Base-by-base conservation (phyloP, 2,888 invertebrate species). In the Heliconius aoede region DNA sequence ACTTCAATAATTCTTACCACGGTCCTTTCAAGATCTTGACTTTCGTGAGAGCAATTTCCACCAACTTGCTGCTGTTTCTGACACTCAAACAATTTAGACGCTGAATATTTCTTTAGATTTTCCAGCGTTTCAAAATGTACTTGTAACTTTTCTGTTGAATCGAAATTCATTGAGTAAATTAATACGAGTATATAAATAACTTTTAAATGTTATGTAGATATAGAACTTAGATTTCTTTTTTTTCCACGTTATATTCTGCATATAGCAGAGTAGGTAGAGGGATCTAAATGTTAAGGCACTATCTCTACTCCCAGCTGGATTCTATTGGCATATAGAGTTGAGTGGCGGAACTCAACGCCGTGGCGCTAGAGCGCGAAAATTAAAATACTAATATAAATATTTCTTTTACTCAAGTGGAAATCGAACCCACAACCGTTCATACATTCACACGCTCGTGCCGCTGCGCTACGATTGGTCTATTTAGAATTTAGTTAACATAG, bases 61-160 rank as follows among this genome's bases (percentile, higher is more conserved):
- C 94, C 94, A 32, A 93, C 93, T 85, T 93, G 94, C 83, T 94
- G 94, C 80, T 94, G 93, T 76, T 94, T 94, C 80, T 94, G 94
- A 80, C 94, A 94, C 80, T 94, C 94, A 76, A 93, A 94, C 73
- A 94, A 83, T 81, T 94, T 94, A 1, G 94, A 94, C 2, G 94
- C 94, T 2, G 94, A 94, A 85, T 94, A 94, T 80, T 94, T 94
- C 82, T 94, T 94, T 73, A 94, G 82, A 83, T 94, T 94, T 82
- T 94, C 94, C 80, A 94, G 80, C 13, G 94, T 94, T 82, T 94
- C 94, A 73, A 94, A 94, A 83, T 94, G 94, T 69, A 94, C 94
- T 89, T 94, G 94, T 73, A 94, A 86, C 83, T 94, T 94, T 84
- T 94, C 94, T 94, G 85, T 71, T 69, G 32, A 60, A 76, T 36